Percentiles rank a stretch among this genome's conserved stretches.
Evolutionary conservation across 2,113 vertebrate genomes (phyloP).

Genomic region (Sinocyclocheilus grahami): DNA sequence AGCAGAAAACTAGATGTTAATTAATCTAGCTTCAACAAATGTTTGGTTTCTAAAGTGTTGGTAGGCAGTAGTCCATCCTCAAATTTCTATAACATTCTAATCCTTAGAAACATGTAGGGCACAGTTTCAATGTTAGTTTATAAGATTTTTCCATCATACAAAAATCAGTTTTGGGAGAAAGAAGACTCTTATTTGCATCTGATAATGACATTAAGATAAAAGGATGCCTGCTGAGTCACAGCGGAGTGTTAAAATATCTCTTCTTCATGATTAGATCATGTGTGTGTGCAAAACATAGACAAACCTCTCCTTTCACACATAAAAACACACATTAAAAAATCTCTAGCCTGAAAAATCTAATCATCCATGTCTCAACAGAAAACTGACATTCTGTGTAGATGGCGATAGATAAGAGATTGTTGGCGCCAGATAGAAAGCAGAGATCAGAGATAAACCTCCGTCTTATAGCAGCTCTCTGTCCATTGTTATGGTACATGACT

Average conservation of each 20-base stretch:
- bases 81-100: not conserved
- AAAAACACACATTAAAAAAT: slow-evolving; percentile 4
- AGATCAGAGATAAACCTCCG: slow-evolving; percentile 2
- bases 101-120: not conserved
- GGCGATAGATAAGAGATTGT: not conserved
- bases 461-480: slow-evolving; percentile 42
- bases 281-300: not conserved
- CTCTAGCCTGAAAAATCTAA: not conserved
- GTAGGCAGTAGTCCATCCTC: not conserved
- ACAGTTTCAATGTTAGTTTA: not conserved
- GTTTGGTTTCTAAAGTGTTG: not conserved
- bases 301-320: not conserved
- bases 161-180: not conserved
- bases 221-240: not conserved
- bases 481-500: slow-evolving; percentile 40
- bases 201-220: slow-evolving; percentile 1
- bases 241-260: not conserved
- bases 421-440: slow-evolving; percentile 39
- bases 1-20: not conserved
- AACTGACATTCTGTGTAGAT: slow-evolving; percentile 7
- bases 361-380: not conserved
- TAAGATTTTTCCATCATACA: not conserved
- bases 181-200: not conserved
- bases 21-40: not conserved
- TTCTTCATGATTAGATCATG: not conserved